phyloP scores from a whole-genome alignment of 2,113 vertebrate species.

The Macquaria ambigua region DNA sequence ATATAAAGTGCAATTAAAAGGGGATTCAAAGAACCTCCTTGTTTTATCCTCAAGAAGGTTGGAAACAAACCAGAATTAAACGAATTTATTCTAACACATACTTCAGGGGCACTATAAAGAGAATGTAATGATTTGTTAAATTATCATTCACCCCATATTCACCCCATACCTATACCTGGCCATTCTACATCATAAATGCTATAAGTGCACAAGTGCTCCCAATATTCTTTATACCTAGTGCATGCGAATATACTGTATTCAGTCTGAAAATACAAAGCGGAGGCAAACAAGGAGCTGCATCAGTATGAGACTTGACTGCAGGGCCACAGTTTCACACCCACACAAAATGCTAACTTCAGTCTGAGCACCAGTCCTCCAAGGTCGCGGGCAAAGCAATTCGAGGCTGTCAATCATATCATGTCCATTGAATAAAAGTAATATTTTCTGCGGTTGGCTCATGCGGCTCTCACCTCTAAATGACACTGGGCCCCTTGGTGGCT shows the following conservation, averaged over 20 bases:
- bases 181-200: background rate
- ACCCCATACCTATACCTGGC: background rate
- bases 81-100: background rate
- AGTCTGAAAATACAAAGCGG: conserved; percentile 25
- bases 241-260: background rate
- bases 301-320: conserved; percentile 25
- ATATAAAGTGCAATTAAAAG: background rate
- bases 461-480: conserved; percentile 75
- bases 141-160: background rate
- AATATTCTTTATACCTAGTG: background rate
- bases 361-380: conserved; percentile 61
- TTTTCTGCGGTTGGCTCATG: conserved; percentile 64
- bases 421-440: conserved; percentile 70
- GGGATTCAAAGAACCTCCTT: background rate
- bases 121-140: background rate
- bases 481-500: conserved; percentile 56
- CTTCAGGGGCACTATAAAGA: background rate
- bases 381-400: conserved; percentile 60
- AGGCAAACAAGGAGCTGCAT: conserved; percentile 22
- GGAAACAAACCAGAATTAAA: background rate
- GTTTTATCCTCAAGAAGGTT: background rate
- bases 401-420: conserved; percentile 69
- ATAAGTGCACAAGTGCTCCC: background rate
- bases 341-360: conserved; percentile 51
- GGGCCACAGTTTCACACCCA: conserved; percentile 43